Evolutionary conservation across 2,113 vertebrate species (phyloP), one percentile per base, ranked within the genome.

Genomic region (Ageneiosus marmoratus): DNA sequence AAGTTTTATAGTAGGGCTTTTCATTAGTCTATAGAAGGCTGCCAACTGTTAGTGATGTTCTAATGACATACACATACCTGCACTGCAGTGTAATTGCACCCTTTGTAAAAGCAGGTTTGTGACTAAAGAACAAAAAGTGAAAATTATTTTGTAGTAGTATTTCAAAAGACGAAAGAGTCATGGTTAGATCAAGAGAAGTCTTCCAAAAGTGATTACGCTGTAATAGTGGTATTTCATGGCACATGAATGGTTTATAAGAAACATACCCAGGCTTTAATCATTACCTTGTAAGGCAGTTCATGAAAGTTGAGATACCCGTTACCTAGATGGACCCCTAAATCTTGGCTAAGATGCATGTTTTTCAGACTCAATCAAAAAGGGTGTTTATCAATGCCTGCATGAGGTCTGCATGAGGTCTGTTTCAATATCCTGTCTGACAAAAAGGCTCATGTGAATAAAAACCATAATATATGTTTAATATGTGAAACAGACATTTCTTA

Each of bases 381-480:
- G 44, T 83, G 82, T 88, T 89, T 69, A 88, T 79, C 70, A 85
- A 90, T 88, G 87, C 70, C n/a, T n/a, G n/a, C n/a, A n/a, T n/a
- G n/a, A n/a, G n/a, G n/a, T 86, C 86, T 89, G 82, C 55, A n/a
- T 75, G 55, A 63, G 83, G 77, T 78, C 70, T 69, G 72, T 85
- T 78, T 87, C 81, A 69, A 63, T 67, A 81, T 78, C 55, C 18
- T 2, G 77, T 74, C 77, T 82, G 81, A 84, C 84, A 84, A 34
- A 83, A 65, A 76, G 78, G 62, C 65, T 48, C 75, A 67, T 69
- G 77, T 86, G 85, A 91, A 90, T 81, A 89, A 89, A 90, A 86
- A 51, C 10, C 27, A 51, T 4, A 13, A 77, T 50, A 75, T 84
- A 80, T 73, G 77, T 83, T 82, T 70, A 67, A 78, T 81, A 53